phyloP scores from a whole-genome alignment of 2,888 invertebrate species.

The Strigamia transsilvanica region DNA sequence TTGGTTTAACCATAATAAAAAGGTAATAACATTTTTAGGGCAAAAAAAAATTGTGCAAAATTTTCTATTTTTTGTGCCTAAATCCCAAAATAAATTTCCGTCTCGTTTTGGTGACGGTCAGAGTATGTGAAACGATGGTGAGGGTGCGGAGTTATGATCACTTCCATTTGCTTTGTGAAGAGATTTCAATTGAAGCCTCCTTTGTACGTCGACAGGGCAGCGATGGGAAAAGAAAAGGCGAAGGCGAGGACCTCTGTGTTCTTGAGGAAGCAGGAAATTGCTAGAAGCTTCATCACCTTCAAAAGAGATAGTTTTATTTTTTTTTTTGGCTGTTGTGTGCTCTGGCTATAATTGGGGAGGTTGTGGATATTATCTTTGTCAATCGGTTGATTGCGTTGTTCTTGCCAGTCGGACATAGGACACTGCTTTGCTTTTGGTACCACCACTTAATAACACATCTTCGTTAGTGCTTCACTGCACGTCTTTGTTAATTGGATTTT shows the following conservation, averaged over 20 bases:
- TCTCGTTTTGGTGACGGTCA: neutral
- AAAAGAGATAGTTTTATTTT: conserved; percentile 7
- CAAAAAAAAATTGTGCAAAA: neutral
- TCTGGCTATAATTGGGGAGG: conserved; percentile 22
- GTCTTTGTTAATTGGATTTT: conserved; percentile 15
- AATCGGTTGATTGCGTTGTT: conserved; percentile 42
- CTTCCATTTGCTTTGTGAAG: conserved; percentile 14
- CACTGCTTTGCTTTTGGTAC: conserved; percentile 11
- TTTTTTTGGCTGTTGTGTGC: neutral
- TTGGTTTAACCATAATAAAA: no score
- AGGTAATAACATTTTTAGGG: neutral
- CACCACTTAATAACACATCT: conserved; percentile 27
- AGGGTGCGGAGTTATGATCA: neutral
- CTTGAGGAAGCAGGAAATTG: conserved; percentile 42
- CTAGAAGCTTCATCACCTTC: conserved; percentile 35
- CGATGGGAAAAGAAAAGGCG: conserved; percentile 8
- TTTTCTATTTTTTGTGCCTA: neutral
- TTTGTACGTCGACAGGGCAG: conserved; percentile 1
- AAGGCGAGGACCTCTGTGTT: neutral
- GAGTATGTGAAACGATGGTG: conserved; percentile 1
- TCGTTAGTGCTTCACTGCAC: conserved; percentile 6
- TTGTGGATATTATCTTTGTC: conserved; percentile 48
- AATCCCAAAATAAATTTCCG: neutral
- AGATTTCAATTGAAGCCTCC: conserved; percentile 34
- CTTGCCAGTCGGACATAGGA: conserved; percentile 19